Base-by-base conservation (phyloP, 53 echinoderm and acorn worm genomes). In the Mesocentrotus franciscanus region DNA sequence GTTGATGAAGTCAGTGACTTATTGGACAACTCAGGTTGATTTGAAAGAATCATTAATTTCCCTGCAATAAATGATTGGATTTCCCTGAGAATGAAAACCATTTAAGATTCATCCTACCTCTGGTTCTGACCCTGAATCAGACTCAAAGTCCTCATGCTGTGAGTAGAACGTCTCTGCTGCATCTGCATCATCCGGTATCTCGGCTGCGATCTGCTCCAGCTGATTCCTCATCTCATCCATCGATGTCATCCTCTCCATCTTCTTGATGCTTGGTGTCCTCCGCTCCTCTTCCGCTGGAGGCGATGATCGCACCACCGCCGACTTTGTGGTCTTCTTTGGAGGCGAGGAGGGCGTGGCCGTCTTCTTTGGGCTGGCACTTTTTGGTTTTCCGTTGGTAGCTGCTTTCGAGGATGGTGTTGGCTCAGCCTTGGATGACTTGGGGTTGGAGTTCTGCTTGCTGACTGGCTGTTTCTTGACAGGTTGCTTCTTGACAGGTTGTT, bases 121-220 rank as follows among this genome's bases (percentile, higher is more conserved):
- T 59, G 87, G 57, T 27, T 87, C 87, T 22, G 84, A 84, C 30
- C 97, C 98, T 7, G 98, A 98, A 33, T 97, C 97, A 0, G 97
- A 97, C 62, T 98, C 99, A 96, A 98, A 98, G 95, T 98, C 99
- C 72, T 98, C 99, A 55, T 98, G 99, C 71, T 97, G 97, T n/a
- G 99, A 98, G 96, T 98, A 98, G 95, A 97, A 98, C 18, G 99
- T 98, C 60, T 98, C 99, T 0, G 99, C 99, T 17, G 97, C 96
- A 56, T 98, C 99, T 8, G 95, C 96, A 85, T 98, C 98, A 16
- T 96, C 99, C 7, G 99, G 99, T 33, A 98, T 97, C 72, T 95
- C 95, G 17, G 95, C 89, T 10, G 96, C 95, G 6, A 96, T 61
- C 84, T 76, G 34, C 66, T 94, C 92, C 92, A 93, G 68, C 64